Evolutionary conservation across 2,797 vertebrate genomes (phyloP), one percentile per base, ranked within the genome.

Genomic region (Platyrinchus mystaceus): DNA sequence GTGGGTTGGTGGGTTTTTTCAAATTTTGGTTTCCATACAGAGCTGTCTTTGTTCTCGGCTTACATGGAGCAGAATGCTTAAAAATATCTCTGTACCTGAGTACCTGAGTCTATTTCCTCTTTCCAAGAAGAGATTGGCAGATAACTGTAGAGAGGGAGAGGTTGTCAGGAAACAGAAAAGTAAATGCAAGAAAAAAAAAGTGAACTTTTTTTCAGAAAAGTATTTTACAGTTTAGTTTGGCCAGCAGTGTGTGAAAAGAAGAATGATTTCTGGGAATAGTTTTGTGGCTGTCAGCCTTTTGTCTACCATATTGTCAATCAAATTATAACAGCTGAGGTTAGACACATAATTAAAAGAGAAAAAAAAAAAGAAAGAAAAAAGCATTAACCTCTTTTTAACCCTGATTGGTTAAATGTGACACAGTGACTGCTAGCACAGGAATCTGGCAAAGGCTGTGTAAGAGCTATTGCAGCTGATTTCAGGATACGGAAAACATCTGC

Each of bases 1-100:
- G 37, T 85, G 67, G 23, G 8, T 60, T 97, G 21, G 18, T 73
- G 34, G 2, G 0, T 44, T 90, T 96, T 95, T 87, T 89, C 74
- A 92, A 36, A 81, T 90, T 96, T 67, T 79, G 50, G 69, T 58
- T 97, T 94, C 79, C 77, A 67, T 77, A 93, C 91, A 97, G 96
- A 94, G 89, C 87, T 90, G 12, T 92, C 78, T 83, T 95, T 97
- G 62, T 98, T 69, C 91, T 96, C 85, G 30, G 60, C 46, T 97
- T 84, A 50, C 44, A 82, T 3, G 66, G 69, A 96, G 73, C 39
- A 81, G 83, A 69, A 75, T 87, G 68, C 93, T 96, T 96, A 91
- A 97, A 97, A 96, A 95, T 95, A 96, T 56, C 46, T 87, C 83
- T 94, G 93, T 90, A 97, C 96, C 94, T 97, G 96, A 94, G 82